Base-by-base conservation (phyloP, 2,888 invertebrate species). In the Macaria liturata region DNA sequence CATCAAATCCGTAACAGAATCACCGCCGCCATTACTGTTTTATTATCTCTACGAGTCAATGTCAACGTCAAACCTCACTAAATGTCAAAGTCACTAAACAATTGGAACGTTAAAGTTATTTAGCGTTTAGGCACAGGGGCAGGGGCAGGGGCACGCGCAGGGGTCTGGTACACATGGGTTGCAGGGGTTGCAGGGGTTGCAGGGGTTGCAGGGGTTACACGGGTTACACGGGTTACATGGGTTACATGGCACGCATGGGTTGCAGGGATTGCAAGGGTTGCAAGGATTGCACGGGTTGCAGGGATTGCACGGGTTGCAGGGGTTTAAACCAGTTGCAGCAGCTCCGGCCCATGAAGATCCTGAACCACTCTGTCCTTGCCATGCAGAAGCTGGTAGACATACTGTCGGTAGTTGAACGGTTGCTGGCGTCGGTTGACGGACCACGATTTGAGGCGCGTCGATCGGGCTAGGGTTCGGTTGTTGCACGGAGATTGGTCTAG, bases 401-500 rank as follows among this genome's bases (percentile, higher is more conserved):
- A 67, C 57, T 0, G 76, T 71, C 0, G 87, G 82, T 0, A 78
- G 70, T 42, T 83, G 83, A 0, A 88, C 60, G 0, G 69, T 61
- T 0, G 74, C 66, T 0, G 71, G 78, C 3, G 70, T 57, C 1
- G 83, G 81, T 3, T 75, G 80, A 20, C 78, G 69, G 0, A 87
- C 78, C 0, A 76, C 65, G 0, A 88, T 82, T 8, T 74, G 72
- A 0, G 84, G 79, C 0, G 80, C 80, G 2, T 64, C 67, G 1
- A 88, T 66, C 0, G 81, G 76, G 0, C 59, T 9, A 0, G 76
- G 80, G 0, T 62, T 60, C 0, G 85, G 86, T 9, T 84, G 83
- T 4, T 67, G 68, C 0, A 88, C 77, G 2, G 69, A 61, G 4
- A 88, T 75, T 0, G 83, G 68, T 0, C 80, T 72, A 0, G 85